A percentile compares a stretch with the other conserved stretches of the same genome.
These are phyloP conservation scores for Dissostichus mawsoni DNA, from an alignment of 2,113 vertebrate species.

Conservation along the genomic window DNA sequence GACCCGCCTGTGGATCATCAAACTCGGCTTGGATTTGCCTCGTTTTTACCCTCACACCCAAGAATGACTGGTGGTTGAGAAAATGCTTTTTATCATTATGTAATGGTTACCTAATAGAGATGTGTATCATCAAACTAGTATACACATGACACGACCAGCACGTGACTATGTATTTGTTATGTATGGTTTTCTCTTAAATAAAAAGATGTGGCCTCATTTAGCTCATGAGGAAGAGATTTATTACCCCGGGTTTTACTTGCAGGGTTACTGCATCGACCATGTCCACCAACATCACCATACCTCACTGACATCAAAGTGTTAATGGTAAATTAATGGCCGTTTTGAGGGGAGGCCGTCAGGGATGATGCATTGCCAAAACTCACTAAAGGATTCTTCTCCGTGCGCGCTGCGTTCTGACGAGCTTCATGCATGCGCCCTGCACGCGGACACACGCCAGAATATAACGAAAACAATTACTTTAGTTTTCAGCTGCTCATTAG, in stretches of 20 bases:
- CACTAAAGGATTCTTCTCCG: slow-evolving; percentile 55
- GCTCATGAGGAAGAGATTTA: neutral
- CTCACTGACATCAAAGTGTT: slow-evolving; percentile 70
- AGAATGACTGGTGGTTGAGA: neutral
- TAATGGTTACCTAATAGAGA: neutral
- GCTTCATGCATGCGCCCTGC: slow-evolving; percentile 44
- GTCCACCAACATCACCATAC: slow-evolving; percentile 62
- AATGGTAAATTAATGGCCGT: slow-evolving; percentile 70
- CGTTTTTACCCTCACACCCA: neutral
- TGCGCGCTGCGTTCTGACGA: slow-evolving; percentile 25
- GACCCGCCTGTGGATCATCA: neutral
- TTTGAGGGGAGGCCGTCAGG: slow-evolving; percentile 49
- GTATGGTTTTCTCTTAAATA: neutral
- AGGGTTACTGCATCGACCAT: slow-evolving; percentile 35
- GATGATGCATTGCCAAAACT: slow-evolving; percentile 60
- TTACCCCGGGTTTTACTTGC: slow-evolving; percentile 29
- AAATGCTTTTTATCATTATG: neutral
- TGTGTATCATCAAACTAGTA: neutral
- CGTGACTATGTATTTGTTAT: neutral
- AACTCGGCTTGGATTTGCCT: neutral
- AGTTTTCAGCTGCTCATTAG: slow-evolving; percentile 17
- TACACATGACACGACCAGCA: neutral
- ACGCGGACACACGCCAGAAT: slow-evolving; percentile 33
- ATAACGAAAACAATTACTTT: slow-evolving; percentile 45
- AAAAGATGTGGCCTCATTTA: slow-evolving; percentile 1